A percentile compares a stretch with the other conserved stretches of the same genome.
phyloP scores from a whole-genome alignment of 2,888 invertebrate species.

The Cephonodes hylas region DNA sequence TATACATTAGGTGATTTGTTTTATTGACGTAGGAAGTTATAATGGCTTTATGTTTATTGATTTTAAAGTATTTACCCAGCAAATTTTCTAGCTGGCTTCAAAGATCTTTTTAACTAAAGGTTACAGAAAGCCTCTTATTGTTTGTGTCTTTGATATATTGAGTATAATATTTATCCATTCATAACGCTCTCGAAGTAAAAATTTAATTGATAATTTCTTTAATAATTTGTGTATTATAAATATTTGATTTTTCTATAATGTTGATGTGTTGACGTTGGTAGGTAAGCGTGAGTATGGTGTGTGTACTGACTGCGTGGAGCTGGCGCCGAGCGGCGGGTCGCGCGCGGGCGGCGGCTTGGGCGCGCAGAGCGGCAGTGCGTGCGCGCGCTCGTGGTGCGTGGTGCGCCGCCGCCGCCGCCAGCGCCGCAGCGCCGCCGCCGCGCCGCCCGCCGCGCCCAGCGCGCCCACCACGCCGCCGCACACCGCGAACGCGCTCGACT shows the following conservation, averaged over 20 bases:
- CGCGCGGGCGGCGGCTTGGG: conserved; percentile 29
- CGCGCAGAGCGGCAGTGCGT: conserved; percentile 35
- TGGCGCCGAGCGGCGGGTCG: conserved; percentile 31
- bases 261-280: not conserved
- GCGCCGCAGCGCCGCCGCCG: conserved; percentile 47
- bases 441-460: conserved; percentile 44
- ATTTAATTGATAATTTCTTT: too few relatives aligned
- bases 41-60: too few relatives aligned
- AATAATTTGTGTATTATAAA: too few relatives aligned
- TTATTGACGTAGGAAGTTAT: too few relatives aligned
- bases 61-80: too few relatives aligned
- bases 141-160: too few relatives aligned
- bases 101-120: too few relatives aligned
- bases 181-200: too few relatives aligned
- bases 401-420: conserved; percentile 33
- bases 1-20: not conserved
- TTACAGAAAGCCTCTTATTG: too few relatives aligned
- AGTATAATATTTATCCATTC: too few relatives aligned
- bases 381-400: conserved; percentile 27
- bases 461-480: conserved; percentile 49
- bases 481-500: conserved; percentile 46
- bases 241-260: too few relatives aligned
- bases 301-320: conserved; percentile 17
- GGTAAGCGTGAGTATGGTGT: not conserved
- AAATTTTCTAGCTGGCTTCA: too few relatives aligned